Evolutionary conservation across 2,113 vertebrate species (phyloP).

Genomic region (Aphyosemion australe): DNA sequence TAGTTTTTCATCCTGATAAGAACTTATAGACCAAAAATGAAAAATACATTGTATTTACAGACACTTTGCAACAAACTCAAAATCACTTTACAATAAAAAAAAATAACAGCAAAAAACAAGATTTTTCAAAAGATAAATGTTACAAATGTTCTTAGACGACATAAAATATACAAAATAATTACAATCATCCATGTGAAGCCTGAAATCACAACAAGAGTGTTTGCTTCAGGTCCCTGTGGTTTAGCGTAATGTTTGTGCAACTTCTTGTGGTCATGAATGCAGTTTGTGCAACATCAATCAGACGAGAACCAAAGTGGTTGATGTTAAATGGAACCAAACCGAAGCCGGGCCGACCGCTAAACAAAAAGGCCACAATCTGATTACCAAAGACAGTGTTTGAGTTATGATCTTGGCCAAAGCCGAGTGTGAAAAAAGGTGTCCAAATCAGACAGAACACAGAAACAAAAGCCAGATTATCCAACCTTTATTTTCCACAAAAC

Average conservation of each 20-base stretch:
- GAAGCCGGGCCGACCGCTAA: background rate
- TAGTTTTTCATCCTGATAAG: no score
- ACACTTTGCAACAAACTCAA: no score
- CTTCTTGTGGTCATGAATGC: slow-evolving; percentile 1
- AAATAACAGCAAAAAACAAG: no score
- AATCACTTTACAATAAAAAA: no score
- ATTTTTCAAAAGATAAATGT: no score
- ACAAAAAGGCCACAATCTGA: background rate
- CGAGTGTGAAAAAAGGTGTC: slow-evolving; percentile 17
- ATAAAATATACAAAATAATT: no score
- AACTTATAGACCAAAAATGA: no score
- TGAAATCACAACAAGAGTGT: slow-evolving; percentile 9
- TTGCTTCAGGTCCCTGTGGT: slow-evolving; percentile 1
- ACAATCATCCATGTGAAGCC: background rate
- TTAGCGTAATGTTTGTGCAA: background rate
- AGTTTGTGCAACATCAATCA: slow-evolving; percentile 7
- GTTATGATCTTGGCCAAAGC: slow-evolving; percentile 5
- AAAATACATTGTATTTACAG: no score
- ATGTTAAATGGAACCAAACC: slow-evolving; percentile 5
- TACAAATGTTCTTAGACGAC: no score
- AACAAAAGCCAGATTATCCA: slow-evolving; percentile 51
- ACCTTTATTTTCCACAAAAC: slow-evolving; percentile 32
- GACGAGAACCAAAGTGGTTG: slow-evolving; percentile 4
- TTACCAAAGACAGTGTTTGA: slow-evolving; percentile 5
- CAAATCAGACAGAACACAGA: slow-evolving; percentile 31